Evolutionary conservation across 2,113 vertebrate species (phyloP).

Genomic region (Hyperopisus bebe): DNA sequence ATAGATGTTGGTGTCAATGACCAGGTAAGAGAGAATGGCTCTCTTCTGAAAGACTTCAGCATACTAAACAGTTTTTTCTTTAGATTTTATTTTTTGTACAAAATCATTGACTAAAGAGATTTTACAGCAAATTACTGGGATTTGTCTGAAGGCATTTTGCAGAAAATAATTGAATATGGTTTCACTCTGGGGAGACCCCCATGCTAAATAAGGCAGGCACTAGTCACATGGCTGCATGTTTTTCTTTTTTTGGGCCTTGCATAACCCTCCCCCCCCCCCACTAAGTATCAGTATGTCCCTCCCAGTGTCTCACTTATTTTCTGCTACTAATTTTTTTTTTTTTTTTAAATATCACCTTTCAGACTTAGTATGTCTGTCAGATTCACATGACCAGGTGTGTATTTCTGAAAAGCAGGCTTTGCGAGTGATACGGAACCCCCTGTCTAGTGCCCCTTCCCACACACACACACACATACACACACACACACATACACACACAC

Average conservation of each 20-base stretch:
- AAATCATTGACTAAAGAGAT: not conserved
- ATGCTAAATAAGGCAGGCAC: not conserved
- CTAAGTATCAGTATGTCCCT: not conserved
- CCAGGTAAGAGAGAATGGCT: slow-evolving; percentile 64
- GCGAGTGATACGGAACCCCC: not conserved
- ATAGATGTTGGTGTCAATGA: slow-evolving; percentile 86
- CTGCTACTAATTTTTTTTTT: not conserved
- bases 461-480: no score
- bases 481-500: no score
- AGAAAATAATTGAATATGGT: not conserved
- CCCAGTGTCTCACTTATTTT: not conserved
- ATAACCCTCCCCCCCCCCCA: not conserved
- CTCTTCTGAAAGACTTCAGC: not conserved
- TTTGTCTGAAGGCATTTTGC: not conserved
- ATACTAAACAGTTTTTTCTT: not conserved
- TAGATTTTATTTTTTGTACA: not conserved
- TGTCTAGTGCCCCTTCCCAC: not conserved
- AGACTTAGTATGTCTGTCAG: not conserved
- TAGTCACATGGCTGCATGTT: no score
- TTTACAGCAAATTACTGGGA: not conserved
- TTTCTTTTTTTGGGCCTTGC: not conserved
- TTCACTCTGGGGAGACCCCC: not conserved
- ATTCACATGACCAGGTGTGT: slow-evolving; percentile 13
- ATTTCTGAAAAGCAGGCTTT: slow-evolving; percentile 13
- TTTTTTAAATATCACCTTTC: not conserved